phyloP scores from a whole-genome alignment of 1,140 invertebrate species.

The Drosophila chauvacae region DNA sequence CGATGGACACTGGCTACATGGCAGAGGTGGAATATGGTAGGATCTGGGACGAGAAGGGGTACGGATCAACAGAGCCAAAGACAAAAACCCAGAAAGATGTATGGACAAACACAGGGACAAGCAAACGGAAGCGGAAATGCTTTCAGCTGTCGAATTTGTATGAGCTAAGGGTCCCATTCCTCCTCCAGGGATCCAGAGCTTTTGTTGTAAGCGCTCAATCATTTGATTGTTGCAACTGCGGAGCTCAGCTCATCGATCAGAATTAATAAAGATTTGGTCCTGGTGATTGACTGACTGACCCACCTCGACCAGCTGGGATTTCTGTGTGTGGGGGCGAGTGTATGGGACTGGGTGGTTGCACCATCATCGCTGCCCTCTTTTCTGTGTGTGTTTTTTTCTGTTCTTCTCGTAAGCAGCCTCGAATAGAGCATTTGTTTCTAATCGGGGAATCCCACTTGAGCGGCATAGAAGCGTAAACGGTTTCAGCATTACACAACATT shows the following conservation, averaged over 20 bases:
- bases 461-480: constrained; percentile 58
- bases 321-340: background rate
- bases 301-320: constrained; percentile 45
- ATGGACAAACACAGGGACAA: constrained; percentile 79
- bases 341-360: constrained; percentile 5
- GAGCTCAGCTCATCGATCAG: constrained; percentile 83
- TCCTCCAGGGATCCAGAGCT: constrained; percentile 41
- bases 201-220: constrained; percentile 76
- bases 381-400: background rate
- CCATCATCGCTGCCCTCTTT: constrained; percentile 5
- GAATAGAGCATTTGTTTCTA: constrained; percentile 76
- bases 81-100: constrained; percentile 46
- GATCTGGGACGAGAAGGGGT: background rate
- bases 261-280: constrained; percentile 84
- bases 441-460: constrained; percentile 57
- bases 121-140: constrained; percentile 80
- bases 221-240: constrained; percentile 76
- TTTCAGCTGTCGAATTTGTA: constrained; percentile 82
- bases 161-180: constrained; percentile 50
- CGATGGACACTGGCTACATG: constrained; percentile 23
- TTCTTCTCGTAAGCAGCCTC: constrained; percentile 35
- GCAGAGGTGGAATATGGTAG: constrained; percentile 22
- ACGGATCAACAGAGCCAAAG: constrained; percentile 18
- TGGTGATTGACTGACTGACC: constrained; percentile 60
- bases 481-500: constrained; percentile 75